Base-by-base conservation (phyloP, 2,888 invertebrate genomes). In the Yponomeuta cagnagella region DNA sequence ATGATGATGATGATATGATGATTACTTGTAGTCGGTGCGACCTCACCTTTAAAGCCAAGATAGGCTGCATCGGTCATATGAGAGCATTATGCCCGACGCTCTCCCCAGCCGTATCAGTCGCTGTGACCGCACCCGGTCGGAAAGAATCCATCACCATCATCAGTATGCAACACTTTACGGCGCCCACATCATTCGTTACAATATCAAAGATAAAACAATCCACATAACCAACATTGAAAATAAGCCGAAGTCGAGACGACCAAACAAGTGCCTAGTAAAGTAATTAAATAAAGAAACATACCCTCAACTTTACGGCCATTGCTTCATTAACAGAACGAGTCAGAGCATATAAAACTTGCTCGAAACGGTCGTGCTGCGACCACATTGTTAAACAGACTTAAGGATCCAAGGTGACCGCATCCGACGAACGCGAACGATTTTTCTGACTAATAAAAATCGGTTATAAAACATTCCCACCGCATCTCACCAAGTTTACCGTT, bases 361-460 rank as follows among this genome's bases (percentile, higher is more conserved):
- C n/a, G 68, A 10, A 58, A 23, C 23, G 23, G 52, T 58, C 68
- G 52, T 68, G 31, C 30, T 58, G 10, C 10, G 77, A 81, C 86
- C 85, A 76, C 85, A 83, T 75, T 79, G 82, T 84, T 85, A 69
- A 69, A 69, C 69, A 63, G 31, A 69, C 63, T 69, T 58, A 63
- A 69, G 65, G 67, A 67, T 70, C 52, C 58, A 67, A 52, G 70
- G 67, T 79, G 77, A 83, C 90, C 89, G 86, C 90, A 89, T 89
- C 89, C 89, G 68, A 68, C 52, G 68, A 80, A 86, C n/a, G 15
- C 52, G 12, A 69, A 80, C 75, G 79, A 86, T 83, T 81, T 87
- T 83, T 78, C 76, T 83, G 82, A 79, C 76, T 78, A 78, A 84
- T 87, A 85, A 86, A 85, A 86, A 86, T 85, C 74, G 75, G 82